Base-by-base conservation (phyloP, 2,888 invertebrate species). In the Drosophila vallismaia region DNA sequence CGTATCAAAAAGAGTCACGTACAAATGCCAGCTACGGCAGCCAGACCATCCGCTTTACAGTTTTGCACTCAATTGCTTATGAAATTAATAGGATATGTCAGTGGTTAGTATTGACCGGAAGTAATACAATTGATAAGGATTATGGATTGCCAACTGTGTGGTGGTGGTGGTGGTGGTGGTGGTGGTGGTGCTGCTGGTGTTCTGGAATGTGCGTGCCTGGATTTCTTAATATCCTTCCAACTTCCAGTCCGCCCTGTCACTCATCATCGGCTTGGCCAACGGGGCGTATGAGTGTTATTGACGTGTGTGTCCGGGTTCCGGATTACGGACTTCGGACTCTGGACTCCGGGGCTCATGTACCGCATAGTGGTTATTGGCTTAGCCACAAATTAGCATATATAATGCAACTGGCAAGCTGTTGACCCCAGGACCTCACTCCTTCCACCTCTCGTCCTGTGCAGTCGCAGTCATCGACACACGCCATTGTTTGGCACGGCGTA, bases 81-180 rank as follows among this genome's bases (percentile, higher is more conserved):
- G 87, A 86, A 85, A 87, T 87, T 86, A 86, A 86, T 86, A 85
- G 87, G 85, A 86, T 86, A 77, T 86, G 85, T 87, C 85, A 85
- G 87, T 86, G 87, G 85, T 81, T 86, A 77, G 85, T 87, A 86
- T 86, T 86, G 85, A 86, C 85, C 85, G 85, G 85, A 86, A 86
- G 86, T 87, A 86, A 86, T 86, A 87, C 85, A 85, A 87, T 87
- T 87, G 87, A 87, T 86, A 86, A 86, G 85, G 86, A 87, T 87
- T 87, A 83, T 83, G 56, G 86, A 79, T 68, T 56, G 73, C 70
- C 58, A 44, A 44, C 58, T 70, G 48, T 31, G 62, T 58, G 46
- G 26, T 40, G 29, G 31, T 19, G 52, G 49, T 59, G 58, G 36
- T 64, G 42, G 5, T 19, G 19, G n/a, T n/a, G n/a, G n/a, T n/a